Base-by-base conservation (phyloP, 2,113 vertebrate species). In the Cynopterus brachyotis region DNA sequence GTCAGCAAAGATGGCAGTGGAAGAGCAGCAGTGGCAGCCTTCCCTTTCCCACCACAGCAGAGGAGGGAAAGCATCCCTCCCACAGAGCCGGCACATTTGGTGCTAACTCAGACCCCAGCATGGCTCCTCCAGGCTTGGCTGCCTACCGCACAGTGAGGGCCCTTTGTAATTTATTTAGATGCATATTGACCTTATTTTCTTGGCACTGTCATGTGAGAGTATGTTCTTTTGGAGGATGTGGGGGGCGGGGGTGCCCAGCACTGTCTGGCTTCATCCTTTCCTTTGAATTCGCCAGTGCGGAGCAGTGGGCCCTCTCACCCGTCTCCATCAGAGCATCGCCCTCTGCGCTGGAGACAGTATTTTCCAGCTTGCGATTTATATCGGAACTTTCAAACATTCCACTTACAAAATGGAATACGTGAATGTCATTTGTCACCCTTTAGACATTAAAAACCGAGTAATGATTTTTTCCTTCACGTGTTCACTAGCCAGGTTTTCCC, bases 171-270 rank as follows among this genome's bases (percentile, higher is more conserved):
- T 95, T 91, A 87, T 75, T 93, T 93, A 93, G 89, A 80, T 66
- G 85, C 59, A 73, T 59, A 70, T 19, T 95, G 95, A 83, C 94
- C 85, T 91, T 95, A 75, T 96, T 96, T 94, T 91, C 93, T 91
- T 89, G 94, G 81, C 62, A 55, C 50, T 60, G 72, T 30, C 62
- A 40, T 45, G 12, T 45, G 42, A 37, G 28, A 90, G 37, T 6
- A 22, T 60, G 84, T 32, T 93, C 47, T 78, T 64, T 69, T 66
- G 66, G 50, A 70, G 66, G 45, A 30, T 55, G 7, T 55, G 57
- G 4, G 60, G 82, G 42, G 0, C 5, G 40, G 11, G 0, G 3
- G 9, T 3, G 0, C 0, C 2, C 8, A 1, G 9, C 37, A 9
- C 62, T 20, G n/a, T 12, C 80, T 82, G 4, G 2, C 32, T 94